Base-by-base conservation (phyloP, 2,888 invertebrate genomes). In the Drosophila monieri region DNA sequence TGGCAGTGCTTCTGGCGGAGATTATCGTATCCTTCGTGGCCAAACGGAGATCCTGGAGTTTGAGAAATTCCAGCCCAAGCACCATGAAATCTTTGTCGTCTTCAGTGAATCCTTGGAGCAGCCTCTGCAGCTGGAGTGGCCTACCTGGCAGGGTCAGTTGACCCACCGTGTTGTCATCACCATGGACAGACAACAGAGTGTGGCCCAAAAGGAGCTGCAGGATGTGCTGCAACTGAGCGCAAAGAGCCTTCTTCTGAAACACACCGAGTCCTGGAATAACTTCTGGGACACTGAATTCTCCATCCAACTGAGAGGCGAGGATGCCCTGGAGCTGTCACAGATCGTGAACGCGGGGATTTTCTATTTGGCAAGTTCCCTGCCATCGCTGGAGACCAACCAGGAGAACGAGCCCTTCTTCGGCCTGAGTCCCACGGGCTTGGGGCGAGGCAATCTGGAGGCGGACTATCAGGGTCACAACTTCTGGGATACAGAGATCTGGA, bases 401-500 rank as follows among this genome's bases (percentile, higher is more conserved):
- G 90, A 91, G 0, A 89, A 91, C 0, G 92, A 90, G 18, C 86
- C 90, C 0, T 94, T 91, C 83, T 94, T 89, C 55, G 94, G 94
- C 0, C 90, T 94, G 6, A 94, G 94, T 78, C 94, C 94, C 0
- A 93, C 93, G 0, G 94, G 94, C 0, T 83, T 94, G 10, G 93
- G 93, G 0, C 92, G 93, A 59, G 89, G 89, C 6, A 78, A 90
- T 57, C 75, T 90, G 6, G 85, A 83, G 12, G 77, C 78, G 0
- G 92, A 92, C 64, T 92, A 92, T 65, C 66, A 91, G 92, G 94
- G 94, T 12, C 94, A 94, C 79, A 94, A 93, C 74, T 94, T 94
- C 85, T 94, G 94, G 94, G 94, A 94, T 73, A 94, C 94, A 0
- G 94, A 94, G 88, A 93, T 93, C 46, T 94, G 94, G 94, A 94